phyloP scores from a whole-genome alignment of 2,888 invertebrate species.

The Ligdia adustata region DNA sequence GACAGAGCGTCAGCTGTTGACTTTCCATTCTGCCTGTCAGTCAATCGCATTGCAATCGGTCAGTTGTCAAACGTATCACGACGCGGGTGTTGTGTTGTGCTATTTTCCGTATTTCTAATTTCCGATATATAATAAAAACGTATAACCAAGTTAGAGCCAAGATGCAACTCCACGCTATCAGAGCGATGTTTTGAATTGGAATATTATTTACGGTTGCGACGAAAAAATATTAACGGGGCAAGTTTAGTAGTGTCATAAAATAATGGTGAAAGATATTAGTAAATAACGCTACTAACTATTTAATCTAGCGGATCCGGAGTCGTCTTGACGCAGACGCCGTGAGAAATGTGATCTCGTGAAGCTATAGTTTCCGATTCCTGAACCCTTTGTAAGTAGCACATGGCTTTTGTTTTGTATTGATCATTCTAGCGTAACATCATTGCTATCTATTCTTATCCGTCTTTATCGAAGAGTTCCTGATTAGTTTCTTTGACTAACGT shows the following conservation, averaged over 20 bases:
- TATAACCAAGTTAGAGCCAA: not conserved
- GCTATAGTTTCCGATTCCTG: constrained; percentile 51
- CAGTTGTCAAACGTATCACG: constrained; percentile 47
- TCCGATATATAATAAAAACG: constrained; percentile 7
- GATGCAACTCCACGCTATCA: not conserved
- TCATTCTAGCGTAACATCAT: constrained; percentile 9
- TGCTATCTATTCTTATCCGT: constrained; percentile 9
- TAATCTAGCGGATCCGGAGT: constrained; percentile 48
- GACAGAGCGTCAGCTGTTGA: constrained; percentile 24
- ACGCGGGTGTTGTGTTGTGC: constrained; percentile 23
- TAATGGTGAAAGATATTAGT: constrained; percentile 68
- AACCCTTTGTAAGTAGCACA: constrained; percentile 56
- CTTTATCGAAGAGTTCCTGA: constrained; percentile 8
- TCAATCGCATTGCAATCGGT: constrained; percentile 21
- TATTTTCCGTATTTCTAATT: constrained; percentile 8
- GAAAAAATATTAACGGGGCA: constrained; percentile 24
- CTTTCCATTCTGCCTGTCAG: not conserved
- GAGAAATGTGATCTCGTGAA: constrained; percentile 71
- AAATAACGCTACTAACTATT: constrained; percentile 59
- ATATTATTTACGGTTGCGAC: constrained; percentile 31
- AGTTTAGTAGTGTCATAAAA: constrained; percentile 21
- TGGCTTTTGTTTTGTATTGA: constrained; percentile 21
- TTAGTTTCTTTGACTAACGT: not conserved
- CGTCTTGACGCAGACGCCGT: constrained; percentile 52
- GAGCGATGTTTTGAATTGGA: not conserved